Evolutionary conservation across 2,113 vertebrate species (phyloP).

Genomic region (Xyliphius kryptos): DNA sequence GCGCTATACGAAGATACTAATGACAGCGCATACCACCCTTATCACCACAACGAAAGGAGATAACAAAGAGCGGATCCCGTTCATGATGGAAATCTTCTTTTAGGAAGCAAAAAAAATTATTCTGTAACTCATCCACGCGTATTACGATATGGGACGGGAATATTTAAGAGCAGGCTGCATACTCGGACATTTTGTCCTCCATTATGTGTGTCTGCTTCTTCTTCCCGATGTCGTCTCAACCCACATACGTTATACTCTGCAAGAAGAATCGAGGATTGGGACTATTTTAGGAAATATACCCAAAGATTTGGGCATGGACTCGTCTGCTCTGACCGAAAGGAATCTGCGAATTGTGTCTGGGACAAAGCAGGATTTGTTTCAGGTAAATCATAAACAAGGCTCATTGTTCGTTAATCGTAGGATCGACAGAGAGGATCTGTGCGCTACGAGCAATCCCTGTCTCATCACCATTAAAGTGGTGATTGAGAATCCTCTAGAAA

Average conservation of each 20-base stretch:
- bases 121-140: too few relatives aligned
- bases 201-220: constrained; percentile 39
- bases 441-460: constrained; percentile 51
- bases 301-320: constrained; percentile 63
- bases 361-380: constrained; percentile 60
- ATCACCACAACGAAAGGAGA: too few relatives aligned
- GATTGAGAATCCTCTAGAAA: constrained; percentile 64
- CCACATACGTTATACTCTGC: constrained; percentile 60
- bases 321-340: constrained; percentile 41
- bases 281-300: constrained; percentile 60
- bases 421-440: constrained; percentile 66
- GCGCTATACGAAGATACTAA: constrained; percentile 47
- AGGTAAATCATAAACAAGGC: constrained; percentile 58
- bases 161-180: constrained; percentile 28
- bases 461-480: constrained; percentile 55
- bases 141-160: constrained; percentile 40
- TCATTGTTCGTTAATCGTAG: constrained; percentile 54
- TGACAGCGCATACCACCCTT: too few relatives aligned
- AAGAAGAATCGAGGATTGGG: constrained; percentile 57
- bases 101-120: too few relatives aligned
- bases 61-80: too few relatives aligned
- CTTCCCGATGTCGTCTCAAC: constrained; percentile 43
- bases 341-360: constrained; percentile 62
- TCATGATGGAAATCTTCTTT: too few relatives aligned
- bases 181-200: constrained; percentile 37